phyloP scores from a whole-genome alignment of 2,797 vertebrate genomes.

The Gouania willdenowi region DNA sequence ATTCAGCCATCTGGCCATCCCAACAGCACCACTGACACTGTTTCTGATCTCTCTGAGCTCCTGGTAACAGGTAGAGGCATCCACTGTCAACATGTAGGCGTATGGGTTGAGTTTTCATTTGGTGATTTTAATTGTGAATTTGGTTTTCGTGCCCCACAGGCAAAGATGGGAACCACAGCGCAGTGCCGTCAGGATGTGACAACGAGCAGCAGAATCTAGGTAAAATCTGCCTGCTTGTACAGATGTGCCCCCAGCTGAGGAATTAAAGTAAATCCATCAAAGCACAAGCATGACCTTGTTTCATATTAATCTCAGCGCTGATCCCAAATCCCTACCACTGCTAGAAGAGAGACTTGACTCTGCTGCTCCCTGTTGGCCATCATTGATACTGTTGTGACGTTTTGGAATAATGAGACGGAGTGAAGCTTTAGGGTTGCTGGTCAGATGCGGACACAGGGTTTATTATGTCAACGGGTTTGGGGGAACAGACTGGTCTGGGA shows the following conservation, averaged over 20 bases:
- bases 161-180: conserved; percentile 55
- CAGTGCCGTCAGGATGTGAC: conserved; percentile 58
- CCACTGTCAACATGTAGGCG: conserved; percentile 5
- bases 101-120: too few species aligned
- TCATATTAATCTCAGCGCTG: conserved; percentile 59
- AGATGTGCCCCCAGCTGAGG: conserved; percentile 60
- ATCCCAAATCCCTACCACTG: conserved; percentile 5
- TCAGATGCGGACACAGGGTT: too few species aligned
- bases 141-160: conserved; percentile 43
- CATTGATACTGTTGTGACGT: background rate
- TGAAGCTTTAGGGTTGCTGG: too few species aligned
- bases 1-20: conserved; percentile 25
- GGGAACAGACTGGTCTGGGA: too few species aligned
- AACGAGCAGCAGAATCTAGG: conserved; percentile 59
- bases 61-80: conserved; percentile 62
- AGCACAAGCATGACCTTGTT: conserved; percentile 69
- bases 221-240: conserved; percentile 47
- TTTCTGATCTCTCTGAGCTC: conserved; percentile 45
- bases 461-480: too few species aligned
- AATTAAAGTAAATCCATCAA: conserved; percentile 68
- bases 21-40: conserved; percentile 15
- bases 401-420: too few species aligned
- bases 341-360: background rate
- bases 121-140: too few species aligned
- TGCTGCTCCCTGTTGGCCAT: conserved; percentile 53